These are phyloP conservation scores for Drosophila aldrichi DNA, from an alignment of 2,888 invertebrate genomes.

Conservation along the genomic window DNA sequence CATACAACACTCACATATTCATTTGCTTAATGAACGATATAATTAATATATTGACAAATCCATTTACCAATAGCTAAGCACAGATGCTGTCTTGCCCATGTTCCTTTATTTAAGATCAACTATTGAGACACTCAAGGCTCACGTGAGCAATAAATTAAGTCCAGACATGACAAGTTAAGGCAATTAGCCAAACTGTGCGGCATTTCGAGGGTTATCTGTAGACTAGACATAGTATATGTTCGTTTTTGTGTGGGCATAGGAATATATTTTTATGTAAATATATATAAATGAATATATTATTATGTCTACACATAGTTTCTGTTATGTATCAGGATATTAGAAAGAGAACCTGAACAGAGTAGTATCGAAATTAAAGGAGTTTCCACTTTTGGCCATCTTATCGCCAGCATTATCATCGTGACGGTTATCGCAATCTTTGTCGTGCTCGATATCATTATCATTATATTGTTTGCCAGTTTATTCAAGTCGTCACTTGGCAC, in stretches of 20 bases:
- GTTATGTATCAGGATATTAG: background rate
- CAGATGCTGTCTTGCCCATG: background rate
- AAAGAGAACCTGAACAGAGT: background rate
- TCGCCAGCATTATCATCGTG: conserved; percentile 4
- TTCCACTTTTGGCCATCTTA: background rate
- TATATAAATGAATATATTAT: background rate
- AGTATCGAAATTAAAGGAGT: background rate
- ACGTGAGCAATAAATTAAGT: conserved; percentile 44
- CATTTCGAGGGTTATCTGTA: background rate
- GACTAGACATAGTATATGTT: background rate
- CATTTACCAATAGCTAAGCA: background rate
- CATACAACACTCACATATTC: conserved; percentile 8
- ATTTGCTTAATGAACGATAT: background rate
- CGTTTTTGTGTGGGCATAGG: background rate
- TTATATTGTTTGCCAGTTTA: conserved; percentile 4
- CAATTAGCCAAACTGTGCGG: background rate
- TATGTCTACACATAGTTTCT: background rate
- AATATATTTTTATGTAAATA: background rate
- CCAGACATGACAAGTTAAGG: conserved; percentile 17
- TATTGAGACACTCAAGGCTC: background rate
- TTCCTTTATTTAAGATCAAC: background rate
- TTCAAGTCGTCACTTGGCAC: conserved; percentile 37
- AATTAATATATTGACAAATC: conserved; percentile 10
- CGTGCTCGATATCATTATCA: conserved; percentile 18
- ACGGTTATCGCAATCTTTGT: conserved; percentile 9